phyloP scores from a whole-genome alignment of 2,797 vertebrate species.

The Hyperoplus immaculatus region DNA sequence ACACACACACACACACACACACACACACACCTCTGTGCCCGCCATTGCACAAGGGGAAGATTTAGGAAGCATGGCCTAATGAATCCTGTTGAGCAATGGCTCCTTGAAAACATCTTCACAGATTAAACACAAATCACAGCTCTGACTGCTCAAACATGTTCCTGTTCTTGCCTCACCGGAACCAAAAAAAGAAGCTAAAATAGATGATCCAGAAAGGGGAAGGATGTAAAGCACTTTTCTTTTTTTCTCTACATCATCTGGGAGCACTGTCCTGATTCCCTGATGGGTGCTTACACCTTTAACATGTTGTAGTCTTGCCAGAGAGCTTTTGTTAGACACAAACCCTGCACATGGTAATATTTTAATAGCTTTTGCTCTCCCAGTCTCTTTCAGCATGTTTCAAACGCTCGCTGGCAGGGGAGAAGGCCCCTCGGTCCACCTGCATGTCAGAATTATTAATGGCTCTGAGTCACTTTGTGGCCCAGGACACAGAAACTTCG shows the following conservation, averaged over 20 bases:
- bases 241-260: slow-evolving; percentile 71
- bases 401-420: slow-evolving; percentile 65
- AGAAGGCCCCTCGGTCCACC: slow-evolving; percentile 69
- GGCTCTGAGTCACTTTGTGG: slow-evolving; percentile 72
- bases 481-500: slow-evolving; percentile 56
- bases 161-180: slow-evolving; percentile 33
- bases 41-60: neutral
- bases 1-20: too few species aligned
- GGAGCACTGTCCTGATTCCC: slow-evolving; percentile 69
- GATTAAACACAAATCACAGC: slow-evolving; percentile 61
- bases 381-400: slow-evolving; percentile 66
- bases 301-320: slow-evolving; percentile 72
- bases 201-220: slow-evolving; percentile 78
- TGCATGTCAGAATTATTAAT: slow-evolving; percentile 82
- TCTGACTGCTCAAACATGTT: slow-evolving; percentile 47
- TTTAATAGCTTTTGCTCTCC: slow-evolving; percentile 75
- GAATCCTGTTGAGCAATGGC: slow-evolving; percentile 20
- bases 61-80: slow-evolving; percentile 42
- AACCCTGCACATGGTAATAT: slow-evolving; percentile 73
- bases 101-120: slow-evolving; percentile 44
- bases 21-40: too few species aligned
- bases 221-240: slow-evolving; percentile 65
- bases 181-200: slow-evolving; percentile 46
- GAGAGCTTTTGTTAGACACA: slow-evolving; percentile 72
- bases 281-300: slow-evolving; percentile 70